Conservation (phyloP, 2,797 vertebrate species). For the Glossophaga mutica region DNA sequence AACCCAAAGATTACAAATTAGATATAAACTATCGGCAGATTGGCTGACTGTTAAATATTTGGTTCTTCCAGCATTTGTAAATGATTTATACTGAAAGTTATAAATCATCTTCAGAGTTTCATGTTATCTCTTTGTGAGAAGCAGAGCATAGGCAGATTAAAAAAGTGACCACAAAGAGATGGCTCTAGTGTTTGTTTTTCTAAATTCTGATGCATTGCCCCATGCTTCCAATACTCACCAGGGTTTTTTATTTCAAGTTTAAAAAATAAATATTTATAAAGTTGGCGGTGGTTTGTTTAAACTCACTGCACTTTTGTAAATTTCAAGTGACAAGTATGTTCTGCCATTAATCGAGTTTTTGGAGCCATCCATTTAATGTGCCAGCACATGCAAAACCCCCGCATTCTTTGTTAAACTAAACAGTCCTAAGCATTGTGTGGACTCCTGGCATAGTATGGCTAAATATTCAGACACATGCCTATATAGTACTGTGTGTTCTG, state of each 20-base stretch:
- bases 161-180: background rate
- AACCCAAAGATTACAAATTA: slow-evolving; percentile 6
- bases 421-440: slow-evolving; percentile 66
- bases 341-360: slow-evolving; percentile 60
- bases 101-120: background rate
- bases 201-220: background rate
- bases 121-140: background rate
- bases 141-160: background rate
- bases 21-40: background rate
- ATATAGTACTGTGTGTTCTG: slow-evolving; percentile 70
- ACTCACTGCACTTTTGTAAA: slow-evolving; percentile 61
- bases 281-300: slow-evolving; percentile 53
- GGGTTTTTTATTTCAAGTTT: background rate
- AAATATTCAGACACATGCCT: slow-evolving; percentile 73
- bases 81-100: background rate
- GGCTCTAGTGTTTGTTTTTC: background rate
- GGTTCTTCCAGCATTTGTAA: background rate
- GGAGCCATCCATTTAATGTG: slow-evolving; percentile 54
- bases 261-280: slow-evolving; percentile 52
- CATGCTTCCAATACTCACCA: background rate
- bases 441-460: slow-evolving; percentile 64
- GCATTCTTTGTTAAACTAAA: slow-evolving; percentile 71
- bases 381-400: slow-evolving; percentile 61
- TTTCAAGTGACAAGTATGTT: slow-evolving; percentile 66
- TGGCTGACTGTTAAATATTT: background rate